A percentile compares a stretch with the other conserved stretches of the same genome.
Evolutionary conservation across 2,888 invertebrate species (phyloP).

Genomic region (Cybosia mesomella): DNA sequence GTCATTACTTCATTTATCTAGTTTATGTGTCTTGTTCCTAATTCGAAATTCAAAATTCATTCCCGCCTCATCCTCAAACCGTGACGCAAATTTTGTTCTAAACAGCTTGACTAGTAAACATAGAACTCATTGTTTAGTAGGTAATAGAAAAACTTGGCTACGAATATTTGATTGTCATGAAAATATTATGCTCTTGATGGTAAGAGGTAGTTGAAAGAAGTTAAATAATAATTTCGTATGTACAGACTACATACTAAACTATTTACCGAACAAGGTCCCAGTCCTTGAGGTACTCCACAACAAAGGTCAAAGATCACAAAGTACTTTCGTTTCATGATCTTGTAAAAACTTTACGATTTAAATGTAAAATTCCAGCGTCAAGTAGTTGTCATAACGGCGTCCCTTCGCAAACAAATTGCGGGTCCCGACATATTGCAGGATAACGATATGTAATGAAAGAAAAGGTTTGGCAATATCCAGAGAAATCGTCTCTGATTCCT

Average conservation of each 20-base stretch:
- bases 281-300: constrained; percentile 9
- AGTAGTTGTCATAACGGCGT: constrained; percentile 39
- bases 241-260: not conserved
- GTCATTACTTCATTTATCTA: no score
- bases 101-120: no score
- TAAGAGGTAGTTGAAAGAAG: no score
- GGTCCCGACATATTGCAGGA: constrained; percentile 37
- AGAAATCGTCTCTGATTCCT: constrained; percentile 43
- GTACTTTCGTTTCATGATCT: constrained; percentile 19
- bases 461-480: constrained; percentile 34
- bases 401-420: constrained; percentile 40
- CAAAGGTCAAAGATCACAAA: constrained; percentile 8
- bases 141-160: no score
- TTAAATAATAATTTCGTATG: not conserved
- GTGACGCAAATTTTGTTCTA: no score
- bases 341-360: constrained; percentile 31
- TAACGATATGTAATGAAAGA: constrained; percentile 40
- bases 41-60: no score
- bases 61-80: no score
- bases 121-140: no score
- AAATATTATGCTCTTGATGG: no score
- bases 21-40: no score
- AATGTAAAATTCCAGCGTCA: constrained; percentile 16
- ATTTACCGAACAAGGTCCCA: not conserved
- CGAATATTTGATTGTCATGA: no score